Conservation (phyloP, 2,888 invertebrate species). For the Macrosoma leucophasiata region DNA sequence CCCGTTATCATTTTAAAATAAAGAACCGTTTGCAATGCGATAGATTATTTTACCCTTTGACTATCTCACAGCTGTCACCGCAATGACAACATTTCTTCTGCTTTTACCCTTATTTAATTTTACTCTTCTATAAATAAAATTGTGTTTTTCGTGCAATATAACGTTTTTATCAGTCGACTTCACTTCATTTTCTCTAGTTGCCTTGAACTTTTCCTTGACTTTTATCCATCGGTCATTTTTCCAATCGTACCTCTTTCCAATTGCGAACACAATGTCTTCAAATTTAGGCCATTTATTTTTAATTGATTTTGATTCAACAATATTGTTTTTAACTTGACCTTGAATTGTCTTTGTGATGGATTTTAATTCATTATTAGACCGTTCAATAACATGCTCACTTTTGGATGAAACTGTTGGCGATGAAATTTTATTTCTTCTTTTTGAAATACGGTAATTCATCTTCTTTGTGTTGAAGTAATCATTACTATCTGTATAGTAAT, state of each 20-base stretch:
- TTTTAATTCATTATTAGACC: neutral
- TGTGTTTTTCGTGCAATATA: slow-evolving; percentile 51
- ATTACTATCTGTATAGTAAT: slow-evolving; percentile 37
- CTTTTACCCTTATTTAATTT: slow-evolving; percentile 61
- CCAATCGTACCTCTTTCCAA: slow-evolving; percentile 65
- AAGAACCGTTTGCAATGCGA: slow-evolving; percentile 30
- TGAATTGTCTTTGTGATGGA: neutral
- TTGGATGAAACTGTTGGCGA: too few species aligned
- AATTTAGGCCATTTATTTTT: slow-evolving; percentile 54
- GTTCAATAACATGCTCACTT: too few species aligned
- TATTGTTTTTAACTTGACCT: slow-evolving; percentile 5
- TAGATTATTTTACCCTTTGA: too few species aligned
- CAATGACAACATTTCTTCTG: slow-evolving; percentile 62
- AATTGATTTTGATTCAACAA: slow-evolving; percentile 12
- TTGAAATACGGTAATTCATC: neutral
- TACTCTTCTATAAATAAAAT: slow-evolving; percentile 61
- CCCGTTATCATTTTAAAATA: slow-evolving; percentile 53
- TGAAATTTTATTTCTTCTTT: neutral
- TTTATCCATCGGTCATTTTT: slow-evolving; percentile 70
- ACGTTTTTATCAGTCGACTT: slow-evolving; percentile 32
- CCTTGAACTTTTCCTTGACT: slow-evolving; percentile 49
- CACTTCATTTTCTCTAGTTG: slow-evolving; percentile 19
- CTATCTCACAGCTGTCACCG: slow-evolving; percentile 68
- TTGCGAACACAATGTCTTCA: slow-evolving; percentile 54
- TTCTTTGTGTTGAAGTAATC: slow-evolving; percentile 7